Base-by-base conservation (phyloP, 2,888 invertebrate species). In the Myathropa florea region DNA sequence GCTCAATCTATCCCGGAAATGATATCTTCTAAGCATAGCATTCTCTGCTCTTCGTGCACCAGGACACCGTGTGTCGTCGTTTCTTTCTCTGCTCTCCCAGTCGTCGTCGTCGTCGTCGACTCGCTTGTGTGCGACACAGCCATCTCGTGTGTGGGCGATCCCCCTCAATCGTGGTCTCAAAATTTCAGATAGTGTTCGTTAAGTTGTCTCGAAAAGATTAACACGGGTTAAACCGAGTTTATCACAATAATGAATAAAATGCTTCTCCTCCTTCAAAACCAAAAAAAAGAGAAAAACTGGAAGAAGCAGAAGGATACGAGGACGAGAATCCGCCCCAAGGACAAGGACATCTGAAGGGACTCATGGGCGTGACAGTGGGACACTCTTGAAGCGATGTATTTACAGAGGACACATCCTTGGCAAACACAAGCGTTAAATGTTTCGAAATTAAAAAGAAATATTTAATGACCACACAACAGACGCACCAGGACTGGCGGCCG, bases 371-470 rank as follows among this genome's bases (percentile, higher is more conserved):
- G 21, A 14, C 14, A 78, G n/a, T 1, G 36, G 64, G n/a, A 36
- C 24, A 7, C n/a, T 10, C 33, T 33, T 46, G 46, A 2, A 46
- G 18, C 7, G 57, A 53, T 30, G 46, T 83, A 70, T 83, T 73
- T 67, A 65, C 79, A 59, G 46, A 64, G 26, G 64, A 53, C 75
- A 73, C 61, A 63, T 60, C 60, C 60, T 14, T 23, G 71, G 24
- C 65, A 33, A 63, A 59, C 68, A 81, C 4, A 59, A 63, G 81
- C 57, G 80, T 68, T 84, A 80, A 84, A 84, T 80, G 72, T 59
- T 84, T 80, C 57, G 63, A 65, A 76, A 72, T 84, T 80, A 76
- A 84, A 84, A 80, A 72, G 81, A 85, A 85, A 85, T 84, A 85
- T 85, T 85, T 85, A 71, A 85, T 72, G 84, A 85, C 65, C 76